A percentile compares a stretch with the other conserved stretches of the same genome.
phyloP scores from a whole-genome alignment of 30 jellyfish, hydroid and myxozoan genomes.

The Aurelia sp. region DNA sequence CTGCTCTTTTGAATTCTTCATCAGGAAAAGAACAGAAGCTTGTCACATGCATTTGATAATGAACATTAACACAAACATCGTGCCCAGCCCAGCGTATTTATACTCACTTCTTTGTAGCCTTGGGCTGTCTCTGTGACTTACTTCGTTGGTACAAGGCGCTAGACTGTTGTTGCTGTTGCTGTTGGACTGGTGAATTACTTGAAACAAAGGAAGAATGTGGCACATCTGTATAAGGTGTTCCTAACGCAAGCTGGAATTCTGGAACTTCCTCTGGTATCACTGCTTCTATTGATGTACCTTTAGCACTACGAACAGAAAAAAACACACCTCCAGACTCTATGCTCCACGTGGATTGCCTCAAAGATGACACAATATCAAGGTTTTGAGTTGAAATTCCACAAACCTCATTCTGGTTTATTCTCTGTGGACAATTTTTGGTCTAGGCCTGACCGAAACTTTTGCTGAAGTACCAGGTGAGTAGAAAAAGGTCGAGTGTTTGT shows the following conservation, averaged over 20 bases:
- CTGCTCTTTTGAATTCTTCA: no score
- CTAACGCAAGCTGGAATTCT: constrained; percentile 50
- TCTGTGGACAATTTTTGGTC: neutral
- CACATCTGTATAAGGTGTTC: constrained; percentile 31
- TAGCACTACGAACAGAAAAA: constrained; percentile 9
- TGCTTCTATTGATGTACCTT: constrained; percentile 39
- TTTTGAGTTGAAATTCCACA: no score
- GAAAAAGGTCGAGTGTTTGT: no score
- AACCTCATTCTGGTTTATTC: neutral
- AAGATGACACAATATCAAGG: neutral
- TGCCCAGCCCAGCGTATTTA: no score
- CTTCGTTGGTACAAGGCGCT: constrained; percentile 71
- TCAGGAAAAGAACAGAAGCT: no score
- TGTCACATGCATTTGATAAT: no score
- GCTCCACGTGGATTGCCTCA: neutral
- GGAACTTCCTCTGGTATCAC: constrained; percentile 63
- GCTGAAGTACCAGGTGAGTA: no score
- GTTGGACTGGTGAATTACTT: constrained; percentile 36
- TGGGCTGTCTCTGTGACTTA: constrained; percentile 88
- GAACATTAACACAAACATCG: no score
- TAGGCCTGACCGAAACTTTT: no score
- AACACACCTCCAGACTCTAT: neutral
- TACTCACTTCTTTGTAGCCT: constrained; percentile 89
- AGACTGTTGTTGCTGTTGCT: constrained; percentile 68
- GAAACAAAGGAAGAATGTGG: constrained; percentile 17